Base-by-base conservation (phyloP, 2,113 vertebrate genomes). In the Paracanthobrama guichenoti region DNA sequence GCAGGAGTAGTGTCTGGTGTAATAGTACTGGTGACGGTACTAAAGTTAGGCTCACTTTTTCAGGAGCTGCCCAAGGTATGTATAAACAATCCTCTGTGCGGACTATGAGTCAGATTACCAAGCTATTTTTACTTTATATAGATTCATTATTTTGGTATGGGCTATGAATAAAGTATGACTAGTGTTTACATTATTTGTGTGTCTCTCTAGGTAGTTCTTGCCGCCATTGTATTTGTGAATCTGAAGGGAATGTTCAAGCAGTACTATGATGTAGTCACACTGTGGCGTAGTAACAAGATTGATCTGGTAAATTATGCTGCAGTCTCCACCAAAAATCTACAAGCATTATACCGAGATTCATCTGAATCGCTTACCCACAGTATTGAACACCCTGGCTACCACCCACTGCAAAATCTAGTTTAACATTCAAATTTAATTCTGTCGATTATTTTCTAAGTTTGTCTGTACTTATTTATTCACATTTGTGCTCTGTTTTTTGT, bases 201-300 rank as follows among this genome's bases (percentile, higher is more conserved):
- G 14, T 75, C 14, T 57, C 7, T 86, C n/a, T 87, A 99, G 98
- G 96, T 96, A 0, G 93, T 98, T 62, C 93, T 99, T 83, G 87
- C 98, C 31, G 91, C 94, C 0, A 94, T 95, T 24, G 94, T 99
- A 44, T 94, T 99, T 0, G 88, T 96, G 55, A 99, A 99, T 89
- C 91, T 99, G 84, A 98, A 98, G 85, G 96, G 97, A 13, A 98
- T 99, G 96, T 93, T 97, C 91, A 95, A 93, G 87, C 98, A 99
- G 89, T 94, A 95, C 81, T 20, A 18, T 0, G 97, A 98, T 64
- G 64, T 98, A 3, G 8, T 85, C 6, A 84, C 24, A 0, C 94
- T 99, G 75, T 99, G 98, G 98, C 95, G 89, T 86, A 92, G 93
- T 64, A 97, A 93, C 87, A 92, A 91, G 14, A 90, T 93, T 7